Evolutionary conservation across 53 echinoderm and acorn worm species (phyloP).

Genomic region (Glandiceps talaboti): DNA sequence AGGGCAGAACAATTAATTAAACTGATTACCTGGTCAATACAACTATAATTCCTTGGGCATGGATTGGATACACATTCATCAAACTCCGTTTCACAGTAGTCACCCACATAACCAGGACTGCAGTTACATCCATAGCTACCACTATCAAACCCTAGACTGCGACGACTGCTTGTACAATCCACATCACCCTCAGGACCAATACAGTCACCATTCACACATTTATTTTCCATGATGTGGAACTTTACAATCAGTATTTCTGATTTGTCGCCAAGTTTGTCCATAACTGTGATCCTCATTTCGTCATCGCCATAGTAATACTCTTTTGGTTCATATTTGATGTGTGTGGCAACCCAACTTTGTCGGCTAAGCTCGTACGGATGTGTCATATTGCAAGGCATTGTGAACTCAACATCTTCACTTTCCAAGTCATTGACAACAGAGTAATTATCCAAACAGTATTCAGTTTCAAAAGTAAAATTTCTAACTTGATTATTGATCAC

Average conservation of each 20-base stretch:
- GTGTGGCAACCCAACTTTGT: conserved; percentile 17
- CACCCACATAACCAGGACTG: conserved; percentile 22
- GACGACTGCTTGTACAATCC: conserved; percentile 10
- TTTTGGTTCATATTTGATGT: conserved; percentile 24
- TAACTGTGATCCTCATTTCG: conserved; percentile 13
- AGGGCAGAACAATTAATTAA: neutral
- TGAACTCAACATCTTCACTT: neutral
- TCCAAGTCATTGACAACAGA: neutral
- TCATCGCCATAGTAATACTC: conserved; percentile 24
- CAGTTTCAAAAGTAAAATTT: conserved; percentile 1
- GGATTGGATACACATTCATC: conserved; percentile 23
- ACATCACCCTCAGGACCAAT: conserved; percentile 11
- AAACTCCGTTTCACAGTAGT: conserved; percentile 16
- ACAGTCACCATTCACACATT: neutral
- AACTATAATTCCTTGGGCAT: conserved; percentile 11
- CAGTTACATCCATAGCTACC: conserved; percentile 23
- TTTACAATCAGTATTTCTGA: conserved; percentile 18
- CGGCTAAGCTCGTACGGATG: neutral
- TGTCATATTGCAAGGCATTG: conserved; percentile 4
- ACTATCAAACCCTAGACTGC: conserved; percentile 18
- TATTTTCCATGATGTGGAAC: conserved; percentile 6
- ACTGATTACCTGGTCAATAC: conserved; percentile 14
- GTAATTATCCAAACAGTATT: neutral
- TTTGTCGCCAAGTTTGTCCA: conserved; percentile 12
- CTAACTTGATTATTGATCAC: neutral